Conservation (phyloP, 2,888 invertebrate genomes). For the Andrena marginata region DNA sequence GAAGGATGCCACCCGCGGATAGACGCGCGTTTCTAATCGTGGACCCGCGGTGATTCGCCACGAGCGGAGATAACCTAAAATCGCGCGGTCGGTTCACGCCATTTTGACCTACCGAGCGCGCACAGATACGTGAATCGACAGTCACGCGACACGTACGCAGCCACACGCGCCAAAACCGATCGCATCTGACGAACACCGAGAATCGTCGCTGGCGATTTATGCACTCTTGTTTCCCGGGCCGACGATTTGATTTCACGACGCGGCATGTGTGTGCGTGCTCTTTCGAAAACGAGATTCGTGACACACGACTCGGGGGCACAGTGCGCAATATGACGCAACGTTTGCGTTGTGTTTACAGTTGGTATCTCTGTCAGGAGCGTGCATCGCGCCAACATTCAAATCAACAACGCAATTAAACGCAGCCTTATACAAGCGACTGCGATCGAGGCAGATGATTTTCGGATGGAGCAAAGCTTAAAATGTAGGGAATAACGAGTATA, state of each 20-base stretch:
- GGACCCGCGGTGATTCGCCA: slow-evolving; percentile 46
- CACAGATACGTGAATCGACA: slow-evolving; percentile 75
- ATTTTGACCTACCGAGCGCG: slow-evolving; percentile 80
- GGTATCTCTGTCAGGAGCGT: slow-evolving; percentile 65
- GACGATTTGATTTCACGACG: slow-evolving; percentile 64
- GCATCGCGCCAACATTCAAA: slow-evolving; percentile 70
- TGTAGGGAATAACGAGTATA: too few relatives aligned
- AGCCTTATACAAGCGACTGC: neutral
- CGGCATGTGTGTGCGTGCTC: slow-evolving; percentile 70
- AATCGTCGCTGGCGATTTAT: slow-evolving; percentile 49
- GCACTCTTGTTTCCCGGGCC: slow-evolving; percentile 62
- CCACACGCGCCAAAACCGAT: slow-evolving; percentile 59
- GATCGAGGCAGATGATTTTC: too few relatives aligned
- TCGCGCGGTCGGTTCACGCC: slow-evolving; percentile 76
- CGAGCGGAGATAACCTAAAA: slow-evolving; percentile 78
- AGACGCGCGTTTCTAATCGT: slow-evolving; percentile 27
- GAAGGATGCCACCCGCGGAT: slow-evolving; percentile 10
- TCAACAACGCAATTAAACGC: slow-evolving; percentile 16
- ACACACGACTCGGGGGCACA: slow-evolving; percentile 69
- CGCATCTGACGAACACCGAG: slow-evolving; percentile 46
- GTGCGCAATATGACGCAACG: slow-evolving; percentile 82
- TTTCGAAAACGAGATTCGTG: slow-evolving; percentile 71
- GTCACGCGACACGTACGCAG: slow-evolving; percentile 66
- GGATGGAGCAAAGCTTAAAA: too few relatives aligned
- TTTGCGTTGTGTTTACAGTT: slow-evolving; percentile 64